phyloP scores from a whole-genome alignment of 2,113 vertebrate species.

The Pongo pygmaeus region DNA sequence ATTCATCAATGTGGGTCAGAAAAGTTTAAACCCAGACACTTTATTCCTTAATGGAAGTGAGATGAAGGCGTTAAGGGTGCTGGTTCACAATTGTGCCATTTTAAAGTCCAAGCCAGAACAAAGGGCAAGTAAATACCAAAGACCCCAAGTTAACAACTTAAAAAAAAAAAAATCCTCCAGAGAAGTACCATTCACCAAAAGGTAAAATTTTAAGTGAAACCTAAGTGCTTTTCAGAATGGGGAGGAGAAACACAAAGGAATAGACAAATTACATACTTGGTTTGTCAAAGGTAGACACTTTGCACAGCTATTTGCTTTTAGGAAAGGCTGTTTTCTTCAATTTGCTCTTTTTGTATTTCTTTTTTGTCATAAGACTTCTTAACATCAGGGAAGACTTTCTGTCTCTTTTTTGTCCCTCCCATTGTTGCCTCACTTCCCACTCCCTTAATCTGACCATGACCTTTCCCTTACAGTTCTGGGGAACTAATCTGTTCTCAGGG shows the following conservation, averaged over 20 bases:
- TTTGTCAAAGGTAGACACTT: not conserved
- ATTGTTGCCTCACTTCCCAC: not conserved
- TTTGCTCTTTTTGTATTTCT: too few species aligned
- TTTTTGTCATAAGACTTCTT: too few species aligned
- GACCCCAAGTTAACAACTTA: not conserved
- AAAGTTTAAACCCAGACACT: not conserved
- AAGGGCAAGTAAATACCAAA: not conserved
- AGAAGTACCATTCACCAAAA: not conserved
- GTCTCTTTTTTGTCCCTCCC: not conserved
- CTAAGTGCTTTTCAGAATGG: not conserved
- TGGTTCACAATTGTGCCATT: not conserved
- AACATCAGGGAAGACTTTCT: too few species aligned
- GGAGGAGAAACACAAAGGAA: not conserved
- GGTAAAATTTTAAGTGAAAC: not conserved
- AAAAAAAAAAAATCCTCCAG: not conserved
- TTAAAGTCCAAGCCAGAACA: not conserved
- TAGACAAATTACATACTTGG: not conserved
- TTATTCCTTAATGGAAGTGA: not conserved
- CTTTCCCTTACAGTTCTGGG: not conserved
- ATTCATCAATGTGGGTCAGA: too few species aligned
- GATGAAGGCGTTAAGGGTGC: not conserved
- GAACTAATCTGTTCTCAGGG: not conserved
- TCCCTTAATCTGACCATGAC: not conserved
- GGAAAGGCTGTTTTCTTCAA: not conserved
- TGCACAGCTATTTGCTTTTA: not conserved